Evolutionary conservation across 2,797 vertebrate genomes (phyloP).

Genomic region (Merluccius polli): DNA sequence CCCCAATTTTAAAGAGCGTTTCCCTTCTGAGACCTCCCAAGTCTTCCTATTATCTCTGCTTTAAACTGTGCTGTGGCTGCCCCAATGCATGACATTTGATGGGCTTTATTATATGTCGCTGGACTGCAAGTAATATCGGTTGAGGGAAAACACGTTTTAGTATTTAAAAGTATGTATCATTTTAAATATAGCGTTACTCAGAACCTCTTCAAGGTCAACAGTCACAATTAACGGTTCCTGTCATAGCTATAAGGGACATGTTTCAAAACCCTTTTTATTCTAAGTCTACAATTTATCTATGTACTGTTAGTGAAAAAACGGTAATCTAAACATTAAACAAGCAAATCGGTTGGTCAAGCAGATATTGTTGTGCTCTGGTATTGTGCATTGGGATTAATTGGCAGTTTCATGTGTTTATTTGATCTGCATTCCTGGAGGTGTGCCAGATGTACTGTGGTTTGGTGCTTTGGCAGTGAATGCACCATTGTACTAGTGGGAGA

Average conservation of each 20-base stretch:
- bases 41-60: constrained; percentile 59
- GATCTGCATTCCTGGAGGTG: constrained; percentile 25
- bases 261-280: neutral
- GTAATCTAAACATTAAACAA: constrained; percentile 26
- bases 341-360: constrained; percentile 14
- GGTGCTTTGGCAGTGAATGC: neutral
- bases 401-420: constrained; percentile 23
- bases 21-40: constrained; percentile 62
- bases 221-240: neutral
- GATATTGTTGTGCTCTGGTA: constrained; percentile 7
- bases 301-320: constrained; percentile 5
- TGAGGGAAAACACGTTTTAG: neutral
- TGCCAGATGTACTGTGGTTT: constrained; percentile 17
- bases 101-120: constrained; percentile 53
- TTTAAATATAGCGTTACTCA: neutral
- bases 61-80: constrained; percentile 52
- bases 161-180: neutral
- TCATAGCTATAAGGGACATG: neutral
- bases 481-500: constrained; percentile 2
- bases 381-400: constrained; percentile 37
- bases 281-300: neutral
- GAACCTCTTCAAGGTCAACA: neutral
- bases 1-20: constrained; percentile 65
- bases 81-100: constrained; percentile 61
- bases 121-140: constrained; percentile 54